Evolutionary conservation across 2,888 invertebrate genomes (phyloP).

Genomic region (Cryptosula pallasiana): DNA sequence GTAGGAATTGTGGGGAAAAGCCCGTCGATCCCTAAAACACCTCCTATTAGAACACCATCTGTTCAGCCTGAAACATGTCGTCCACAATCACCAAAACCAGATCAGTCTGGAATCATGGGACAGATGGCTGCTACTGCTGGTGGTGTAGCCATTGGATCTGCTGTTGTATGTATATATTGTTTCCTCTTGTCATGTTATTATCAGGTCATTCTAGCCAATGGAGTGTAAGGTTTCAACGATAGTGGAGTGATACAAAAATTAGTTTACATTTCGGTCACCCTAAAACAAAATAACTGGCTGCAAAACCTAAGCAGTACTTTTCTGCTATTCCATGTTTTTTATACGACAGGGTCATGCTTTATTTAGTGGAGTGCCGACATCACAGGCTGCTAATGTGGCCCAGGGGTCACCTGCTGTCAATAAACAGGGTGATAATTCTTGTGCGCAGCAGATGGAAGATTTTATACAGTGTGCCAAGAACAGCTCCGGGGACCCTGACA

Average conservation of each 20-base stretch:
- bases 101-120: constrained; percentile 75
- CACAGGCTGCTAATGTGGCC: constrained; percentile 66
- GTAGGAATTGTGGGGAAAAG: too few species aligned
- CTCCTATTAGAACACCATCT: constrained; percentile 29
- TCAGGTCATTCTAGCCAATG: too few species aligned
- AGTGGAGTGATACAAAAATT: too few species aligned
- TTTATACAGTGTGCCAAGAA: constrained; percentile 90
- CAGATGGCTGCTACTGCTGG: constrained; percentile 99
- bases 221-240: too few species aligned
- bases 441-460: constrained; percentile 90
- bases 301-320: too few species aligned
- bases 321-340: too few species aligned
- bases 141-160: constrained; percentile 95
- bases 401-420: constrained; percentile 52
- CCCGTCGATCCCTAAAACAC: too few species aligned
- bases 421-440: constrained; percentile 61
- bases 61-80: constrained; percentile 35
- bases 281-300: too few species aligned
- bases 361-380: constrained; percentile 82
- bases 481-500: constrained; percentile 72
- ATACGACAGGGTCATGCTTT: constrained; percentile 74
- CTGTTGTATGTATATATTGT: too few species aligned
- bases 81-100: constrained; percentile 36
- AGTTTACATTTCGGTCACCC: too few species aligned
- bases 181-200: too few species aligned